Percentiles rank a stretch among this genome's conserved stretches.
Conservation (phyloP, 37 sponge, comb jelly and placozoan genomes). For the Dysidea cf. avara region DNA sequence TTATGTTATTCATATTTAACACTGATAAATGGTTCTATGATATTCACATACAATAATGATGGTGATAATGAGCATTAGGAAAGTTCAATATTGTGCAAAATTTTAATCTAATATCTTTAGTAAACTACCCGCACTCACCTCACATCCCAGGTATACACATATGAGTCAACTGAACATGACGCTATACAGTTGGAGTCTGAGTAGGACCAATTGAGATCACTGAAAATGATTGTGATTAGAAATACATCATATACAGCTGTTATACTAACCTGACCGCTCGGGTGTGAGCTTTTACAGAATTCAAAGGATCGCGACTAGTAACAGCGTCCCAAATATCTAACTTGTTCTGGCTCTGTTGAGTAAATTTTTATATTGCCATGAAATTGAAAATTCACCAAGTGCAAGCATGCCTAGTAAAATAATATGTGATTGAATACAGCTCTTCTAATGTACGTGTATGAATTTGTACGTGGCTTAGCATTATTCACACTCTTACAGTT, state of each 20-base stretch:
- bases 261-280: slow-evolving; percentile 60
- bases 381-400: no score
- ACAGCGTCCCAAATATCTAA: slow-evolving; percentile 78
- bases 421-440: no score
- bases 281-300: slow-evolving; percentile 74
- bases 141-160: slow-evolving; percentile 83
- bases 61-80: no score
- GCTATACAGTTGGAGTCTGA: slow-evolving; percentile 60
- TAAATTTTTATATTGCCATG: neutral
- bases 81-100: no score
- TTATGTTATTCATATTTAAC: no score
- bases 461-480: no score
- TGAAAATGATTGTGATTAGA: slow-evolving; percentile 8
- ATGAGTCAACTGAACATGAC: slow-evolving; percentile 81
- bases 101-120: no score
- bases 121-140: no score
- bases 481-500: slow-evolving; percentile 65
- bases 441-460: no score
- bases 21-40: no score
- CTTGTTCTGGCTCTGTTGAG: slow-evolving; percentile 69
- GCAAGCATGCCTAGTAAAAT: no score
- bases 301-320: slow-evolving; percentile 52
- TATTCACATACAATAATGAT: no score
- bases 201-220: slow-evolving; percentile 83
- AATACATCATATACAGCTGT: neutral